These are phyloP conservation scores for Sparidentex hasta DNA, from an alignment of 2,797 vertebrate species.

Conservation along the genomic window DNA sequence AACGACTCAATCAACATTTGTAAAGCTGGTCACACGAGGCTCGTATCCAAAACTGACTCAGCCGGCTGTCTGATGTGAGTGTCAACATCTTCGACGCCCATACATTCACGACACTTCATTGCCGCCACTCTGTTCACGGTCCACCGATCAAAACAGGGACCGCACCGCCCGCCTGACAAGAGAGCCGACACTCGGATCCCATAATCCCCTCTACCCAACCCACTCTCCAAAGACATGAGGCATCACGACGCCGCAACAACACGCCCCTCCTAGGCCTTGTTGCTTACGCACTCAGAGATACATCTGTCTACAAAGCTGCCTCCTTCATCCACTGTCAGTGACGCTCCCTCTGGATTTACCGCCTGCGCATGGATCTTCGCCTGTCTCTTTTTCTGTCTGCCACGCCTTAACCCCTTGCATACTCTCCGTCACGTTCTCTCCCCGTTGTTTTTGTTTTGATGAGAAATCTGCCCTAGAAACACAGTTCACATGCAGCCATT, in stretches of 20 bases:
- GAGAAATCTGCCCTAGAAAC: constrained; percentile 48
- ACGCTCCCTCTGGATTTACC: constrained; percentile 61
- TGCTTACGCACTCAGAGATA: constrained; percentile 61
- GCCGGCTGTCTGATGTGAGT: constrained; percentile 53
- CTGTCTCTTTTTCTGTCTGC: constrained; percentile 47
- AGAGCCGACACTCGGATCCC: constrained; percentile 41
- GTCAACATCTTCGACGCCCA: constrained; percentile 41
- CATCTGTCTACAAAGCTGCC: constrained; percentile 69
- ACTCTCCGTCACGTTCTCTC: constrained; percentile 14
- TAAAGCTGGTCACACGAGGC: constrained; percentile 76
- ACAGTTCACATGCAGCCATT: constrained; percentile 44
- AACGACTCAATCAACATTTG: constrained; percentile 84
- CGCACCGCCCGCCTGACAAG: constrained; percentile 34
- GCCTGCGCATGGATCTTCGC: constrained; percentile 47
- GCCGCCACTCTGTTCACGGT: constrained; percentile 37
- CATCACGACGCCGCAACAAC: constrained; percentile 49
- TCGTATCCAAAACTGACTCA: constrained; percentile 65
- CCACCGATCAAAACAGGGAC: constrained; percentile 53
- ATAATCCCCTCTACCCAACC: constrained; percentile 54
- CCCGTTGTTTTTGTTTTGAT: background rate
- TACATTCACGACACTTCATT: constrained; percentile 36
- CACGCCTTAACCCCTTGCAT: constrained; percentile 55
- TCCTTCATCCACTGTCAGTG: constrained; percentile 66
- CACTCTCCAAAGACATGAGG: constrained; percentile 47
- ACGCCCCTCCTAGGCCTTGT: constrained; percentile 43